phyloP scores from a whole-genome alignment of 2,888 invertebrate species.

The Zygaena filipendulae region DNA sequence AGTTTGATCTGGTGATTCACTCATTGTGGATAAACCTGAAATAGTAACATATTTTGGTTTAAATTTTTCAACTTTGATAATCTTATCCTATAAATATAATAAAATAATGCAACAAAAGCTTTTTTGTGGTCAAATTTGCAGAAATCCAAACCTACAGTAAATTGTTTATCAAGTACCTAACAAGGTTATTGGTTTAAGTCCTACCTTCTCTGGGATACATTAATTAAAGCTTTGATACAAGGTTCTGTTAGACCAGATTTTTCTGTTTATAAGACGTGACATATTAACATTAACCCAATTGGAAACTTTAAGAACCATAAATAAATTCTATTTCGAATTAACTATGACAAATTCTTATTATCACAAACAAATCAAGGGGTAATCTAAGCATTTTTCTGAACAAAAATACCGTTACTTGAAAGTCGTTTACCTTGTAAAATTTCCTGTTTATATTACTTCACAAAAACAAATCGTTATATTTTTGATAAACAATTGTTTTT shows the following conservation, averaged over 20 bases:
- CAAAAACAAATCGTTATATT: too few species aligned
- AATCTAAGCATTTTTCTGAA: not conserved
- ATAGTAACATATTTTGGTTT: too few species aligned
- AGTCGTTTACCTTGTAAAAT: constrained; percentile 37
- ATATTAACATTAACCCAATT: too few species aligned
- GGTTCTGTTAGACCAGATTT: too few species aligned
- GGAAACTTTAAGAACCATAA: too few species aligned
- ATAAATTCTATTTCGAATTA: constrained; percentile 1
- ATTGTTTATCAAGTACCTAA: constrained; percentile 16
- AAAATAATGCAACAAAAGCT: constrained; percentile 12
- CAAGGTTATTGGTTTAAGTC: constrained; percentile 20
- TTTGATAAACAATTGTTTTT: too few species aligned
- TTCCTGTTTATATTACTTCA: too few species aligned
- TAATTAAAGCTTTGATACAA: too few species aligned
- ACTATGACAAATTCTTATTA: not conserved
- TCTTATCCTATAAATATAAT: constrained; percentile 17
- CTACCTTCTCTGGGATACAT: too few species aligned
- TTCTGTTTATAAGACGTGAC: too few species aligned
- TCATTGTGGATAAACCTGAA: constrained; percentile 35
- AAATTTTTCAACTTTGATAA: too few species aligned
- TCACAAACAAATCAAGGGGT: too few species aligned
- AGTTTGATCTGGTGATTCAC: constrained; percentile 51
- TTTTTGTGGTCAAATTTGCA: constrained; percentile 22
- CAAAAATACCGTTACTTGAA: constrained; percentile 12
- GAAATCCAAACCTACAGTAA: constrained; percentile 22